Base-by-base conservation (phyloP, 1,140 invertebrate species). In the Gerris buenoi region DNA sequence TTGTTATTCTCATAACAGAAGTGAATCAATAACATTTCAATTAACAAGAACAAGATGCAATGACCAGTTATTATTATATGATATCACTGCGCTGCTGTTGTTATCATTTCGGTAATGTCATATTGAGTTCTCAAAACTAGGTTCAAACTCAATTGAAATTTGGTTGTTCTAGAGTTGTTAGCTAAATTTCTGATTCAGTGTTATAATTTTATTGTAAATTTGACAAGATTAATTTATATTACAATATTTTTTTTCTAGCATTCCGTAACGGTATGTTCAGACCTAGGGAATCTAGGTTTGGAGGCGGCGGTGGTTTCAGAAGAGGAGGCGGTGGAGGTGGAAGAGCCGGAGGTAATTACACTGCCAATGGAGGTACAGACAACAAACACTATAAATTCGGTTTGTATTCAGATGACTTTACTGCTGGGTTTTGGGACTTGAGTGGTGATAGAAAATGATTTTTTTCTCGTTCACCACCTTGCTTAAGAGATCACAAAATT, bases 281-380 rank as follows among this genome's bases (percentile, higher is more conserved):
- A 59, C 56, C 60, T 28, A 14, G 60, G 2, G 28, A 57, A 27
- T 29, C 29, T 27, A 62, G 57, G 27, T 62, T 67, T 61, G n/a
- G 58, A 13, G 25, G 25, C 23, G 25, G 33, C 23, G 46, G 60
- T 2, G 27, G 13, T 26, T 13, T n/a, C 14, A 22, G 10, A 1
- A 26, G 60, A 5, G 59, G 27, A 5, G 59, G 59, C 18, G 25
- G 66, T 5, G 60, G 66, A 3, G 23, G 57, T 2, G 22, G 1
- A 14, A 67, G 63, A 18, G n/a, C 18, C 18, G 25, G 25, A 25
- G 28, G 28, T 56, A 27, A 27, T 5, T 29, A n/a, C 22, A 1
- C 18, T n/a, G 26, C 2, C 3, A 28, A 26, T 23, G 63, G 3
- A 28, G 65, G 57, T 46, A 46, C 25, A 62, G 61, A 5, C 33